Base-by-base conservation (phyloP, 2,113 vertebrate genomes). In the Centropristis striata region DNA sequence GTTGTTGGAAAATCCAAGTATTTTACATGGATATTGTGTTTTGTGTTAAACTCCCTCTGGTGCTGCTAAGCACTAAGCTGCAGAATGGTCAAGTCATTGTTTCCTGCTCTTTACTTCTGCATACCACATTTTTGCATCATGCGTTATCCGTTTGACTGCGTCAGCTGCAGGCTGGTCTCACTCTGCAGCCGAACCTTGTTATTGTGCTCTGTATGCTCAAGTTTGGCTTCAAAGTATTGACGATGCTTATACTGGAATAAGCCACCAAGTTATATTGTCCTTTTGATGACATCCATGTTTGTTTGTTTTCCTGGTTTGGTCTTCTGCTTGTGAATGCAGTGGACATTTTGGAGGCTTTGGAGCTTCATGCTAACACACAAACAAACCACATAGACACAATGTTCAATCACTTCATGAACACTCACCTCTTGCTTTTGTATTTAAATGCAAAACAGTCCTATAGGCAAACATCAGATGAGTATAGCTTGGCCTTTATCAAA, bases 61-160 rank as follows among this genome's bases (percentile, higher is more conserved):
- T 87, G 49, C 60, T 67, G 68, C 25, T 57, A 71, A 80, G 61
- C 49, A 55, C 71, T 81, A 75, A 74, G 60, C 80, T 75, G 50
- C 28, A 65, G 16, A 78, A 55, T 57, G 53, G 64, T 55, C 61
- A 69, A 12, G 72, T 87, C 66, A 53, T 71, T 79, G 32, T 82
- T 80, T 79, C 8, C 23, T 58, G 36, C 47, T 58, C 63, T 82
- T 76, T 46, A 32, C 51, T 82, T 71, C 9, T 42, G 11, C 44
- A 39, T 57, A 47, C 54, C 5, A 49, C 5, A 39, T 61, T 70
- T 78, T 75, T 78, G 44, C 73, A 57, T 83, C 61, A 54, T 46
- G 47, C n/a, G 58, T 71, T 13, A 79, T 63, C 75, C 32, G 25
- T 44, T 79, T 82, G 53, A 70, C 41, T 75, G 49, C 37, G 75